Conservation (phyloP, 1,140 invertebrate genomes). For the Zaprionus capensis region DNA sequence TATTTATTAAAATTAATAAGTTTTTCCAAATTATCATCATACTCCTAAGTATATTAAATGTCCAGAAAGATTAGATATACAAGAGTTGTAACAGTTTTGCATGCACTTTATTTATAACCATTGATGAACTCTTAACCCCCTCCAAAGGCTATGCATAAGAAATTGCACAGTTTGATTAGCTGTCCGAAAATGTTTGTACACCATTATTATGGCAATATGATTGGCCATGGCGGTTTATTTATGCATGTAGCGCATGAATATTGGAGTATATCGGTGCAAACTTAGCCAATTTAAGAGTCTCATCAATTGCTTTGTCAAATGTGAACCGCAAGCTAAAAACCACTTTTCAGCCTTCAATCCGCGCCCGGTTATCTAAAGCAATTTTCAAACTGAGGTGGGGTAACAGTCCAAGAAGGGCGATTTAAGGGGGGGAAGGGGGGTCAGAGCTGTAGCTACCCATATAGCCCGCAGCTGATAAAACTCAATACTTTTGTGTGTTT, state of each 20-base stretch:
- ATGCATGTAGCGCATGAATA: constrained; percentile 26
- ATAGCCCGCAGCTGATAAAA: constrained; percentile 78
- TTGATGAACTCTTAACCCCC: not conserved
- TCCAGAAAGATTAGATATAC: too few relatives aligned
- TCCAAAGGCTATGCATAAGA: not conserved
- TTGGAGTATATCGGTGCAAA: not conserved
- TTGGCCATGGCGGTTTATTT: constrained; percentile 37
- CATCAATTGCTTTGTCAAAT: constrained; percentile 80
- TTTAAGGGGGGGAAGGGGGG: constrained; percentile 6
- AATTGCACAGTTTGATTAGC: constrained; percentile 37
- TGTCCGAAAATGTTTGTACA: constrained; percentile 29
- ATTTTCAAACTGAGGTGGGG: constrained; percentile 48
- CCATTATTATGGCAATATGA: constrained; percentile 47
- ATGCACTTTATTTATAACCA: too few relatives aligned
- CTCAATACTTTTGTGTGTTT: constrained; percentile 82
- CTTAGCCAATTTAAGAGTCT: constrained; percentile 52
- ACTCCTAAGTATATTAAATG: too few relatives aligned
- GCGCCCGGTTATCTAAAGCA: constrained; percentile 72
- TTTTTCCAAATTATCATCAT: too few relatives aligned
- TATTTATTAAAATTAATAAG: too few relatives aligned
- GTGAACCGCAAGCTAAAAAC: constrained; percentile 64
- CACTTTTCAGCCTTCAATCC: constrained; percentile 65
- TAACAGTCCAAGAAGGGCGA: not conserved
- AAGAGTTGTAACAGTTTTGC: too few relatives aligned
- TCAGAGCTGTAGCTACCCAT: constrained; percentile 41